Conservation (phyloP, 1,140 invertebrate genomes). For the Hycleus phaleratus region DNA sequence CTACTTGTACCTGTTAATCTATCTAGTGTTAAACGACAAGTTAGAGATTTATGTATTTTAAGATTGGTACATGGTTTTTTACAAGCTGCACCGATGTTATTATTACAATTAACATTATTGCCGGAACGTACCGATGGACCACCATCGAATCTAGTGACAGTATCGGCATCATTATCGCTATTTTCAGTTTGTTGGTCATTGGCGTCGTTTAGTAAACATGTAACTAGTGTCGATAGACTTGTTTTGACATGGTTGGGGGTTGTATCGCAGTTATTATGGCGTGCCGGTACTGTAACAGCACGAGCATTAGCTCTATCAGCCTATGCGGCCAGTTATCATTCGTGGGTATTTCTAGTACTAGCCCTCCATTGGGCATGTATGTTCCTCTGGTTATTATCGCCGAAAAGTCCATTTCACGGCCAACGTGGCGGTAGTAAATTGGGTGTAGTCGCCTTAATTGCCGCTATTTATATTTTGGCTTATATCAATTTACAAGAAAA, state of each 20-base stretch:
- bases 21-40: conserved; percentile 74
- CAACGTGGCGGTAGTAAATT: conserved; percentile 54
- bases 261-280: conserved; percentile 75
- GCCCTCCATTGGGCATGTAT: conserved; percentile 61
- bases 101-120: conserved; percentile 74
- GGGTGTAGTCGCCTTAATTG: conserved; percentile 65
- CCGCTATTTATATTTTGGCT: conserved; percentile 83
- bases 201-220: conserved; percentile 83
- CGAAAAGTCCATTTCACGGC: conserved; percentile 74
- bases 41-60: conserved; percentile 63
- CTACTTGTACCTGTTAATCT: conserved; percentile 81
- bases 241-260: conserved; percentile 85
- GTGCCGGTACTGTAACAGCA: conserved; percentile 78
- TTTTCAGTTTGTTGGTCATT: conserved; percentile 86
- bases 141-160: conserved; percentile 67
- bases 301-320: conserved; percentile 72
- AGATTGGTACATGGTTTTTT: conserved; percentile 80
- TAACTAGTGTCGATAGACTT: conserved; percentile 73
- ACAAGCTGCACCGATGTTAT: conserved; percentile 78
- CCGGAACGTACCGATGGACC: conserved; percentile 47
- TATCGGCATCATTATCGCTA: conserved; percentile 72
- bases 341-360: conserved; percentile 75
- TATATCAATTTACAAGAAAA: conserved; percentile 79
- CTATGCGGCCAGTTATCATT: conserved; percentile 78
- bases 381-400: conserved; percentile 70